A percentile compares a stretch with the other conserved stretches of the same genome.
phyloP scores from a whole-genome alignment of 2,888 invertebrate species.

The Papilio demoleus region DNA sequence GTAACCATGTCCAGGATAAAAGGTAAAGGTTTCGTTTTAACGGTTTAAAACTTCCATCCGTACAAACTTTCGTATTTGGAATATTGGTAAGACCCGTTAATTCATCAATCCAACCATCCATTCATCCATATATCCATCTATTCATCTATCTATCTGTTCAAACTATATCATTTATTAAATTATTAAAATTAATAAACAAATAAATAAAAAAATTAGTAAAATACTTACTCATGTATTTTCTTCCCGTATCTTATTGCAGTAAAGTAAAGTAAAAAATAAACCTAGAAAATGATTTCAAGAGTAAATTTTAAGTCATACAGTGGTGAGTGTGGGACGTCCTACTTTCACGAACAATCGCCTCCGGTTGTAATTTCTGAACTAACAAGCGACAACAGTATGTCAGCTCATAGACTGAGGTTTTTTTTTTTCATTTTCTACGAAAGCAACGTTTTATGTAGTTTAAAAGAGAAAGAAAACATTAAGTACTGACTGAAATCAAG shows the following conservation, averaged over 20 bases:
- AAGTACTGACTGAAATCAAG: neutral
- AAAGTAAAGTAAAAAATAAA: constrained; percentile 1
- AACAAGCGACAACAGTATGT: constrained; percentile 40
- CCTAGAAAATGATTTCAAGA: constrained; percentile 31
- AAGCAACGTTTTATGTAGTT: constrained; percentile 30
- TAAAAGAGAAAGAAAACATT: neutral
- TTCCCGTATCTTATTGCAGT: neutral
- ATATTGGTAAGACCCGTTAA: too few relatives aligned
- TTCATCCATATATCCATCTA: too few relatives aligned
- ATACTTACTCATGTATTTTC: neutral
- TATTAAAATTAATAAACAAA: too few relatives aligned
- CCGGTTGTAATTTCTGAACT: constrained; percentile 37
- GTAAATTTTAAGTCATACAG: constrained; percentile 25
- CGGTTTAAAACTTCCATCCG: too few relatives aligned
- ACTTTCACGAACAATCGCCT: constrained; percentile 40
- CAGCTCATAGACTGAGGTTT: constrained; percentile 9
- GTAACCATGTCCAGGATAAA: too few relatives aligned
- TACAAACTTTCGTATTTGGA: too few relatives aligned
- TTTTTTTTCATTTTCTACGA: constrained; percentile 29
- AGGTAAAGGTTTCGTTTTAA: too few relatives aligned
- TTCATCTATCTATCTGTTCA: too few relatives aligned
- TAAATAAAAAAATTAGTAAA: too few relatives aligned
- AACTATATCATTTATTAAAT: too few relatives aligned
- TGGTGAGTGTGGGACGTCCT: constrained; percentile 39
- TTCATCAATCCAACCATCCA: too few relatives aligned